Conservation (phyloP, 2,797 vertebrate genomes). For the Leptatherina wallacei region DNA sequence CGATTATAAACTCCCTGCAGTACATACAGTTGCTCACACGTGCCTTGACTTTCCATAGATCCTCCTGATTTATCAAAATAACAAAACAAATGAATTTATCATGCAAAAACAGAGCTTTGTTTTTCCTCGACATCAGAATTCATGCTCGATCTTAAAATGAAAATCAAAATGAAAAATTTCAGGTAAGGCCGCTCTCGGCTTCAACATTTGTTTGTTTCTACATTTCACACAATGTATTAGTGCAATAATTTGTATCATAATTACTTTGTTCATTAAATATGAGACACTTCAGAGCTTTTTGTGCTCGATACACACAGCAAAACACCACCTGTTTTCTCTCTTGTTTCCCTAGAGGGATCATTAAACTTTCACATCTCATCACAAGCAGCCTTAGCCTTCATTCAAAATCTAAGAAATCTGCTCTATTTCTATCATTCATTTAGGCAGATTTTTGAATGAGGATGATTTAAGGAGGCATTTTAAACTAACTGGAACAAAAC, state of each 20-base stretch:
- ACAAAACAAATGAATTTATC: too few species aligned
- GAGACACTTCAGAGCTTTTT: background rate
- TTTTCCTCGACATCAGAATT: too few species aligned
- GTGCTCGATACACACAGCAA: background rate
- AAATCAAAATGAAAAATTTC: too few species aligned
- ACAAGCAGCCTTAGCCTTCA: background rate
- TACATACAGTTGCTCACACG: too few species aligned
- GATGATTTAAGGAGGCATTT: conserved; percentile 34
- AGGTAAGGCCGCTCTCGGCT: too few species aligned
- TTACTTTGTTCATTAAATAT: background rate
- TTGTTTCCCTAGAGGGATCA: conserved; percentile 6
- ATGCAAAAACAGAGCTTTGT: too few species aligned
- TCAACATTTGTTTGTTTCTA: background rate
- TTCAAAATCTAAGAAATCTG: conserved; percentile 19
- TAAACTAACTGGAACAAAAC: conserved; percentile 32
- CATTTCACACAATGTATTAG: background rate
- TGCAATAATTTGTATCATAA: background rate
- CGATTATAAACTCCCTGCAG: too few species aligned
- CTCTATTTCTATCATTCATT: conserved; percentile 34
- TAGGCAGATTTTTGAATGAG: conserved; percentile 22
- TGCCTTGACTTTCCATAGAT: too few species aligned
- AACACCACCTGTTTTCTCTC: background rate
- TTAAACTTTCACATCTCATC: conserved; percentile 21
- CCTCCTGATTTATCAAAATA: too few species aligned
- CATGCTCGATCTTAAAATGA: too few species aligned